Evolutionary conservation across 2,888 invertebrate genomes (phyloP), one percentile per base, ranked within the genome.

Genomic region (Lamellibrachia columna): DNA sequence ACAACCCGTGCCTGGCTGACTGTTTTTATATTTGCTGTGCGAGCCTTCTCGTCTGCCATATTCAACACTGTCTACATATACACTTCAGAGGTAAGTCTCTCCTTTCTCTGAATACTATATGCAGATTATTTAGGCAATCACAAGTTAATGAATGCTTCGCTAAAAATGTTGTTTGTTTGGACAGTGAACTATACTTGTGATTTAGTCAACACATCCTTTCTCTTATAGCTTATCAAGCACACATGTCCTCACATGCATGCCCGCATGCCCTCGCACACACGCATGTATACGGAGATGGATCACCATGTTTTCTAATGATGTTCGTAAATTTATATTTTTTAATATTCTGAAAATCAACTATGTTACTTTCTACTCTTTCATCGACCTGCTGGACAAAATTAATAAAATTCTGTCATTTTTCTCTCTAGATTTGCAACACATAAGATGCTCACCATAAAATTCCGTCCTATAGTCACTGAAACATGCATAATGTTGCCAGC

Each of bases 21-120:
- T 3, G 92, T 95, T 11, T 95, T 96, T 90, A 95, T 96, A 94
- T 96, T 96, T 93, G 94, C 93, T 9, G 94, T 94, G 7, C 93
- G 96, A 58, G 96, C 95, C 2, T 96, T 96, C 93, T 94, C 96
- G 1, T 92, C 96, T 3, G 96, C 95, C 90, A 95, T 95, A 93
- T 96, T 96, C 94, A 95, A 95, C 93, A 95, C 95, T 93, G 95
- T 96, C 8, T 96, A 96, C 93, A 96, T 96, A 28, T 96, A 96
- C 93, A 96, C 96, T 52, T 94, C 95, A 58, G 96, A 96, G 95
- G 96, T 96, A 93, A 93, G 94, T 52, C 9, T 92, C 8, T 90
- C 6, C 7, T 92, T 90, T 11, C 58, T 52, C 15, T 40, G 52
- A n/a, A 52, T 9, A 15, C 40, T 90, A 52, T 90, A 52, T 92